Conservation (phyloP, 2,113 vertebrate species). For the Salvator merianae region DNA sequence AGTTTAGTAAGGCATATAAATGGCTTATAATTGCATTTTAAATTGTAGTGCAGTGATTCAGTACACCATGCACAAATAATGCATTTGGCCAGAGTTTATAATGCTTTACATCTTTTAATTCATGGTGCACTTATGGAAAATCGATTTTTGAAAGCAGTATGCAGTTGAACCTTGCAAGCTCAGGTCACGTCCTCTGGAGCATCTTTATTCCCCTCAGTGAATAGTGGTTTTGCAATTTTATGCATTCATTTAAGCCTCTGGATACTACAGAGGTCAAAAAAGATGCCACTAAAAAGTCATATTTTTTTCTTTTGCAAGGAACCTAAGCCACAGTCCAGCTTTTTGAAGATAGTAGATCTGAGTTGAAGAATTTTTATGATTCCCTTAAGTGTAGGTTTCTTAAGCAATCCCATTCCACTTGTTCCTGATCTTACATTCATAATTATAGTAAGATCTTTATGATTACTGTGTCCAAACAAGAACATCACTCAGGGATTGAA, state of each 20-base stretch:
- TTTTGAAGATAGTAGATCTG: constrained; percentile 30
- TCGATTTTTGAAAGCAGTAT: neutral
- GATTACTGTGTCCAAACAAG: neutral
- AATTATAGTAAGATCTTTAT: neutral
- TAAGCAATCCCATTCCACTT: constrained; percentile 21
- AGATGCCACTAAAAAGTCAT: constrained; percentile 27
- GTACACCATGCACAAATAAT: neutral
- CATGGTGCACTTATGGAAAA: neutral
- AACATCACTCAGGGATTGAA: neutral
- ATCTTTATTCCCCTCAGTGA: neutral
- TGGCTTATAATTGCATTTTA: neutral
- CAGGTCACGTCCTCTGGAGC: neutral
- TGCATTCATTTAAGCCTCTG: neutral
- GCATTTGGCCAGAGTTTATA: neutral
- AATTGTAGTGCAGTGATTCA: constrained; percentile 10
- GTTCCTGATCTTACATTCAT: neutral
- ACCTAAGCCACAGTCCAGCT: constrained; percentile 34
- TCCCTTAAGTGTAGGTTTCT: constrained; percentile 23
- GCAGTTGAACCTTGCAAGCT: neutral
- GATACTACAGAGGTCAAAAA: neutral
- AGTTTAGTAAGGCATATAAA: neutral
- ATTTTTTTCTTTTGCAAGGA: constrained; percentile 47
- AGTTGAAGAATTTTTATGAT: constrained; percentile 22
- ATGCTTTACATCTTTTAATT: neutral
- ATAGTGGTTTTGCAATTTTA: neutral